These are phyloP conservation scores for Druon quercuslanigerum DNA, from an alignment of 1,140 invertebrate genomes.

Conservation along the genomic window DNA sequence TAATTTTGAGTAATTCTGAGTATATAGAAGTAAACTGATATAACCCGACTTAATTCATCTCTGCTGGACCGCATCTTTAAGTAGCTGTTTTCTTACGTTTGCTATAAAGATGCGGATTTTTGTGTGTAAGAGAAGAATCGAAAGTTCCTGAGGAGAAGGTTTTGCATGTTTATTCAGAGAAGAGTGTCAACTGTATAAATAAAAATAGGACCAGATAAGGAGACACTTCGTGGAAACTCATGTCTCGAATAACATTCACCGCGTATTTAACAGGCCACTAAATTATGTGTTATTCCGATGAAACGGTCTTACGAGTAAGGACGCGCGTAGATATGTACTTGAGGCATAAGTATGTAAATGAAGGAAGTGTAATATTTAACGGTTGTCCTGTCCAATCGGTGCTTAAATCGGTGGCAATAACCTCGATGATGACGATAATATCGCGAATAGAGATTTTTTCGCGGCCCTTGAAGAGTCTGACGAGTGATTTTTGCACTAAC, in stretches of 20 bases:
- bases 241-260: not conserved
- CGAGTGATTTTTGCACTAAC: conserved; percentile 2
- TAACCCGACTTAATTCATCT: too few species aligned
- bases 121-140: too few species aligned
- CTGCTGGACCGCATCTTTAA: too few species aligned
- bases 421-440: conserved; percentile 29
- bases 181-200: not conserved
- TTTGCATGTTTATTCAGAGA: not conserved
- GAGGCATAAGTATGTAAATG: conserved; percentile 47
- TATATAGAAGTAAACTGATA: too few species aligned
- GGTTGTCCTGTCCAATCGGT: conserved; percentile 29
- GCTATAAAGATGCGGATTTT: too few species aligned
- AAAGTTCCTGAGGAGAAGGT: too few species aligned
- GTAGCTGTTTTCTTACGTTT: too few species aligned
- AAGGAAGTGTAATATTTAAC: conserved; percentile 43
- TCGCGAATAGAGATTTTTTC: conserved; percentile 5
- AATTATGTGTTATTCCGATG: conserved; percentile 12
- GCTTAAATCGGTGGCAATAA: conserved; percentile 45
- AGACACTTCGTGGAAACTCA: not conserved
- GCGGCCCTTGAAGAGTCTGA: conserved; percentile 8
- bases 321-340: conserved; percentile 24
- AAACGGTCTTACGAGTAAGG: not conserved
- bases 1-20: too few species aligned
- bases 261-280: conserved; percentile 6
- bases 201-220: not conserved